Conservation (phyloP, 1,140 invertebrate genomes). For the Dendrolimus punctatus region DNA sequence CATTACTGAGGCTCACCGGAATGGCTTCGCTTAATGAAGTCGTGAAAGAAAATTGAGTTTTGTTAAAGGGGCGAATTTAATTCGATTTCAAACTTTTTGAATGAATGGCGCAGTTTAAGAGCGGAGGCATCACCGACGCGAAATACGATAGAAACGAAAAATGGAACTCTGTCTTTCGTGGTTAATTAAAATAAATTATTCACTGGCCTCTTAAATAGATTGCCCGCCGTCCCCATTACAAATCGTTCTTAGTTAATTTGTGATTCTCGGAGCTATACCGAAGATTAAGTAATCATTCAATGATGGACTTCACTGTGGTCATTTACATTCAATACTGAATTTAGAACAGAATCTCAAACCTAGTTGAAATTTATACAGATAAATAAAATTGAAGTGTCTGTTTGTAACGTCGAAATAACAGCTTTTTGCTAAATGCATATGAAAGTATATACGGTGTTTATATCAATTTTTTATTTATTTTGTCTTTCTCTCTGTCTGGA, state of each 20-base stretch:
- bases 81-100: constrained; percentile 67
- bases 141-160: constrained; percentile 53
- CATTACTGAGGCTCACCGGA: constrained; percentile 64
- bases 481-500: too few relatives aligned
- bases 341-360: too few relatives aligned
- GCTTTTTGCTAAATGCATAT: too few relatives aligned
- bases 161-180: constrained; percentile 44
- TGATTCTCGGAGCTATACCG: constrained; percentile 8
- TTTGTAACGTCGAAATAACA: too few relatives aligned
- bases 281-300: too few relatives aligned
- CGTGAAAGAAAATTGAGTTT: constrained; percentile 68
- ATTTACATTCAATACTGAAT: too few relatives aligned
- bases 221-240: constrained; percentile 26
- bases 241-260: constrained; percentile 31
- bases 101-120: constrained; percentile 56
- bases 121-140: constrained; percentile 39
- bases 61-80: constrained; percentile 68
- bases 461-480: too few relatives aligned
- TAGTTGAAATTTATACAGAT: too few relatives aligned
- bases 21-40: constrained; percentile 65
- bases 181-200: constrained; percentile 68
- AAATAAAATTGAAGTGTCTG: too few relatives aligned
- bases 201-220: constrained; percentile 39
- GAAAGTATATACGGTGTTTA: too few relatives aligned
- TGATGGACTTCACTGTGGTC: too few relatives aligned